Percentiles rank a stretch among this genome's conserved stretches.
phyloP scores from a whole-genome alignment of 2,888 invertebrate species.

The Linnaemya vulpina region DNA sequence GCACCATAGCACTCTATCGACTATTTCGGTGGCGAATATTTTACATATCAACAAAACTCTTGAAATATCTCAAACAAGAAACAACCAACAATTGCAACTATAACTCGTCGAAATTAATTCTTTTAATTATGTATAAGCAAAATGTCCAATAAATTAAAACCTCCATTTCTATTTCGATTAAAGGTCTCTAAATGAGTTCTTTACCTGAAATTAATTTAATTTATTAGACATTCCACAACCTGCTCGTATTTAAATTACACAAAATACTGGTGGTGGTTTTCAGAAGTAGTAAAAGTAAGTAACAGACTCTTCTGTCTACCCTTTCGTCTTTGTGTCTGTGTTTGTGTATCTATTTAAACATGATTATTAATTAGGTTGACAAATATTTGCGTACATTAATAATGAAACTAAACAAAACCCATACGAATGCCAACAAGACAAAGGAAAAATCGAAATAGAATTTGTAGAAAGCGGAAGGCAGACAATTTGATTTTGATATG shows the following conservation, averaged over 20 bases:
- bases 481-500: neutral
- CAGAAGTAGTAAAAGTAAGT: neutral
- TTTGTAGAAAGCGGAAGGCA: neutral
- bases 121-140: neutral
- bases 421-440: neutral
- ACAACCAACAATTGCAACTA: no score
- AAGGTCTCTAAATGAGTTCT: constrained; percentile 7
- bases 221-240: constrained; percentile 16
- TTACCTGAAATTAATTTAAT: constrained; percentile 22
- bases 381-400: constrained; percentile 78
- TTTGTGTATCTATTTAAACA: constrained; percentile 72
- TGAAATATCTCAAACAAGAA: no score
- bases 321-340: constrained; percentile 9
- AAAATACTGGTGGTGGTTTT: constrained; percentile 19
- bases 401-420: constrained; percentile 66
- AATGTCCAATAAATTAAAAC: neutral
- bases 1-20: no score
- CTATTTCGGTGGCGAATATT: no score
- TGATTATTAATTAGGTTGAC: constrained; percentile 80
- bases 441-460: neutral
- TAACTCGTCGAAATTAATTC: no score
- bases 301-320: neutral
- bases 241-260: constrained; percentile 1
- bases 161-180: neutral
- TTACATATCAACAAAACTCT: no score